phyloP scores from a whole-genome alignment of 1,140 invertebrate genomes.

The Caerostris darwini region DNA sequence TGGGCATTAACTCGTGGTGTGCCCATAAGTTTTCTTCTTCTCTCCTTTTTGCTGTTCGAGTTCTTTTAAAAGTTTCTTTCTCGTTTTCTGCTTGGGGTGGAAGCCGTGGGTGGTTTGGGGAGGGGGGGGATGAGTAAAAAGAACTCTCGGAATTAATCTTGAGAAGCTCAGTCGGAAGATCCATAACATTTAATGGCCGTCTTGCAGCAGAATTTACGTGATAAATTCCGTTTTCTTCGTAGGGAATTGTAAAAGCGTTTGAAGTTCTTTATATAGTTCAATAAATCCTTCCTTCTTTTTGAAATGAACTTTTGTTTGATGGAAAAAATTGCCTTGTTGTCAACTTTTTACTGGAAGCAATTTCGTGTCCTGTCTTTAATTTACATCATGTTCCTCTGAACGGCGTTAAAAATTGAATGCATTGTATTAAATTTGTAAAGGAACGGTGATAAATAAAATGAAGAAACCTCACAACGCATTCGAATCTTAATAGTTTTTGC shows the following conservation, averaged over 20 bases:
- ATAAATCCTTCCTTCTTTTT: neutral
- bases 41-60: neutral
- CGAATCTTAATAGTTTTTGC: too few species aligned
- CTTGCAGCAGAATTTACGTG: neutral
- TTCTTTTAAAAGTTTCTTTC: neutral
- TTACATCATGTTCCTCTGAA: neutral
- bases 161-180: neutral
- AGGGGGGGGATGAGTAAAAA: neutral
- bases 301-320: neutral
- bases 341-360: neutral
- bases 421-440: too few species aligned
- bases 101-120: neutral
- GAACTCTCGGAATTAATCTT: conserved; percentile 30
- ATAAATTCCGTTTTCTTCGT: neutral
- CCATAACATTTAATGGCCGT: conserved; percentile 7
- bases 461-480: too few species aligned
- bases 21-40: neutral
- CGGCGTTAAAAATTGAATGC: neutral
- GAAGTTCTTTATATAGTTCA: neutral
- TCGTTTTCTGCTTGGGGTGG: neutral
- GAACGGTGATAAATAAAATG: too few species aligned
- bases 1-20: neutral
- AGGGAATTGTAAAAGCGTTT: neutral
- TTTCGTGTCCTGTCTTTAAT: neutral
- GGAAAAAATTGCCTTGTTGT: neutral